A percentile compares a stretch with the other conserved stretches of the same genome.
Conservation (phyloP, 2,797 vertebrate genomes). For the Pristis pectinata region DNA sequence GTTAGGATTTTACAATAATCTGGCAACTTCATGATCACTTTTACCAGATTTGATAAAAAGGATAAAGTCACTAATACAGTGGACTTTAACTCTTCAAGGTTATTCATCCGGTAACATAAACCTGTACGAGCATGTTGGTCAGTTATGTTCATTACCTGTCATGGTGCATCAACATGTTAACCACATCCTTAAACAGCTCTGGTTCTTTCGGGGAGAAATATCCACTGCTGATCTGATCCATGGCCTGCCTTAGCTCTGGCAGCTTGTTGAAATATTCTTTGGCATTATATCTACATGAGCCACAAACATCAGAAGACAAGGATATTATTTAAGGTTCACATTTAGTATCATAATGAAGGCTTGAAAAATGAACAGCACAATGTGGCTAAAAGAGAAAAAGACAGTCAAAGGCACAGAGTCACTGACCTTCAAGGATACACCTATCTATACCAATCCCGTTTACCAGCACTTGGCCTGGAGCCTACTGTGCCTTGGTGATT, state of each 20-base stretch:
- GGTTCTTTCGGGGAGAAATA: constrained; percentile 75
- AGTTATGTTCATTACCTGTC: constrained; percentile 61
- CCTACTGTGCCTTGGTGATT: no score
- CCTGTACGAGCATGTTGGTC: background rate
- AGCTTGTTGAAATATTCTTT: constrained; percentile 63
- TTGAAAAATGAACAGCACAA: background rate
- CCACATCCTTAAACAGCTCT: constrained; percentile 65
- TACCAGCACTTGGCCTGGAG: no score
- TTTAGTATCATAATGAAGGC: background rate
- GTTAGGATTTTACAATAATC: background rate
- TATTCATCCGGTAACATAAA: background rate
- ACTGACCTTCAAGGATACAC: no score
- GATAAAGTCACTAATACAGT: background rate
- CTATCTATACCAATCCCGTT: no score
- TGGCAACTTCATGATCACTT: background rate
- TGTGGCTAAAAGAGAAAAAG: background rate
- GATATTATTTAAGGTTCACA: background rate
- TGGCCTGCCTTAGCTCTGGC: constrained; percentile 67
- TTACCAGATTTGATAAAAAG: background rate
- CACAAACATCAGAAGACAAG: background rate
- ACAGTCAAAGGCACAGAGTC: no score
- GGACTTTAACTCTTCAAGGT: background rate
- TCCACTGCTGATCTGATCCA: constrained; percentile 70
- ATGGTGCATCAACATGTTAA: constrained; percentile 74
- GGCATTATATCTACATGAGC: constrained; percentile 63